Conservation (phyloP, 1,140 invertebrate species). For the Drosophila seguyi region DNA sequence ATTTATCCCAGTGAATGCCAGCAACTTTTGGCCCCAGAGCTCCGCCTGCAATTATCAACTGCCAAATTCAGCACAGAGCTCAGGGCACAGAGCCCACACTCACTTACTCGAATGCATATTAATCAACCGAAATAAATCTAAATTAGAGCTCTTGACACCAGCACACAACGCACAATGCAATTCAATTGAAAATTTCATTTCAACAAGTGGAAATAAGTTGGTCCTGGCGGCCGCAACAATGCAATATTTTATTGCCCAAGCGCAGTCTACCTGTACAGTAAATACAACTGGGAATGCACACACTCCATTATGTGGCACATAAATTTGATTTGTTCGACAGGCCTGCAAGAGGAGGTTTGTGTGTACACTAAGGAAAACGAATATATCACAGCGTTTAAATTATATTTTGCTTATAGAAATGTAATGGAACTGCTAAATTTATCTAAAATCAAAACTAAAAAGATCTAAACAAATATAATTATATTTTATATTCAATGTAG, state of each 20-base stretch:
- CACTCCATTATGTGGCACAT: conserved; percentile 28
- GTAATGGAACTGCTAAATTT: too few species aligned
- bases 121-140: conserved; percentile 67
- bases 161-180: conserved; percentile 46
- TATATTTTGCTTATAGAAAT: too few species aligned
- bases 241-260: conserved; percentile 59
- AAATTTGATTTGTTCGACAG: conserved; percentile 62
- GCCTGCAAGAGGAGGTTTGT: conserved; percentile 11
- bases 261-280: conserved; percentile 33
- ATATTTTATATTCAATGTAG: too few species aligned
- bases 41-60: conserved; percentile 68
- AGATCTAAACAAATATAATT: too few species aligned
- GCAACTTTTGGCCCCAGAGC: conserved; percentile 55
- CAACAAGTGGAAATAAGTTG: conserved; percentile 61
- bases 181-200: conserved; percentile 71
- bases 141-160: conserved; percentile 70
- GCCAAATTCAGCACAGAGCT: conserved; percentile 39
- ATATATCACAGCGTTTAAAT: not conserved
- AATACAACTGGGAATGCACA: conserved; percentile 16
- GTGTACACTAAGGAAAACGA: conserved; percentile 20
- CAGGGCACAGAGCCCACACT: conserved; percentile 4
- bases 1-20: conserved; percentile 3
- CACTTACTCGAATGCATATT: conserved; percentile 57
- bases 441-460: too few species aligned
- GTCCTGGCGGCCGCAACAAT: conserved; percentile 24